Evolutionary conservation across 2,888 invertebrate species (phyloP).

Genomic region (Drosophila cognata): DNA sequence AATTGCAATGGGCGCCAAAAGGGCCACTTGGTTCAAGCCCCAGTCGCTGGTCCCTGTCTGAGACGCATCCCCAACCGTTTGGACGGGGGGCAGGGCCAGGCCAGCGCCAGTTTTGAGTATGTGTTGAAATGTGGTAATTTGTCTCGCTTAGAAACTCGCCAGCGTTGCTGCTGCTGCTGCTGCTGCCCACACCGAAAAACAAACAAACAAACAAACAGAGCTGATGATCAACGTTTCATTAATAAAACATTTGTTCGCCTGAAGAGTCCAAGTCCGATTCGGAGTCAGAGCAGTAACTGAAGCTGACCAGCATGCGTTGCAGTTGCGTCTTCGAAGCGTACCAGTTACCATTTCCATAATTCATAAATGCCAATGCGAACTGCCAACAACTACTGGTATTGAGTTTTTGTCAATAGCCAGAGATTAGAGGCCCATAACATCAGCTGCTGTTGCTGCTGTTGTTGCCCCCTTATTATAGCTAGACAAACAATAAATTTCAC

Average conservation of each 20-base stretch:
- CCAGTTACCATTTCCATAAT: constrained; percentile 72
- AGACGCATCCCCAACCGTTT: constrained; percentile 21
- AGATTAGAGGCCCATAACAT: constrained; percentile 69
- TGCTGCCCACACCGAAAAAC: constrained; percentile 49
- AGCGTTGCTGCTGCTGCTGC: constrained; percentile 7
- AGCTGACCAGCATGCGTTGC: constrained; percentile 38
- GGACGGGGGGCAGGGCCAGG: constrained; percentile 19
- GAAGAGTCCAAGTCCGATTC: constrained; percentile 40
- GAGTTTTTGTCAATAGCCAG: constrained; percentile 79
- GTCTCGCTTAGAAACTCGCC: constrained; percentile 76
- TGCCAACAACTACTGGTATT: constrained; percentile 83
- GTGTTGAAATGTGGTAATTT: constrained; percentile 80
- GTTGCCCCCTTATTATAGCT: constrained; percentile 56
- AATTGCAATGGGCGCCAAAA: constrained; percentile 80
- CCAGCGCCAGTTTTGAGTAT: constrained; percentile 72
- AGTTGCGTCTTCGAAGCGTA: constrained; percentile 54
- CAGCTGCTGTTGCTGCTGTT: constrained; percentile 21
- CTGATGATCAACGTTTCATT: constrained; percentile 73
- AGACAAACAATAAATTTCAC: constrained; percentile 82
- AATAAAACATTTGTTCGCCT: constrained; percentile 78
- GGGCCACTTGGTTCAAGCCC: constrained; percentile 65
- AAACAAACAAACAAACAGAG: constrained; percentile 22
- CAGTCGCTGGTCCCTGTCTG: constrained; percentile 15
- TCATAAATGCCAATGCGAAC: constrained; percentile 77
- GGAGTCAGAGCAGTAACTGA: constrained; percentile 5